Base-by-base conservation (phyloP, 2,113 vertebrate species). In the Scalopus aquaticus region DNA sequence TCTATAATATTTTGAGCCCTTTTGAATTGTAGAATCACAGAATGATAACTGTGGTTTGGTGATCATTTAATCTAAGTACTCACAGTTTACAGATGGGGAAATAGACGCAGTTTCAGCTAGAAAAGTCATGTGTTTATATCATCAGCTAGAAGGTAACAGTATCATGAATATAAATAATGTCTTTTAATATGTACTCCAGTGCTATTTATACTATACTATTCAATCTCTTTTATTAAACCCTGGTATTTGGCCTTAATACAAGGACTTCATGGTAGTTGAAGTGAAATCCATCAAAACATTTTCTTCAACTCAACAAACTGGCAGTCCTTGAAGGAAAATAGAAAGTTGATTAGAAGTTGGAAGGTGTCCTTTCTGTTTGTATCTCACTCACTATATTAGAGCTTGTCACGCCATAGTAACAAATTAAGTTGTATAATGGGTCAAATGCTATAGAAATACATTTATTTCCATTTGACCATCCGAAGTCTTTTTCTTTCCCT, bases 291-390 rank as follows among this genome's bases (percentile, higher is more conserved):
- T 72, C 3, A 58, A 65, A 80, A 11, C 5, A 72, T 51, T 90
- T 92, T 77, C 54, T 93, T 91, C 19, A 60, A 85, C 22, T 70
- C 13, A 80, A 16, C 5, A 67, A 73, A 16, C 51, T 92, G 37
- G 72, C 28, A 80, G n/a, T 91, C 15, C 32, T 76, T 90, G 62
- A 95, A 88, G 64, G 49, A 81, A 96, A 73, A 90, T 4, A n/a
- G 51, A 82, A 67, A 64, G 22, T 70, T 88, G 9, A 28, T 20
- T 35, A 30, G n/a, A 77, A 95, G 10, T 9, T 56, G n/a, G 15
- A 87, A 77, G 26, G 9, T 70, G 22, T 56, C 20, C 30, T 30
- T 94, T 77, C 62, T 2, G 9, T 78, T 46, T 49, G 2, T 24
- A 51, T 46, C 20, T 32, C 76, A 58, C 76, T 39, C 37, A 51